Base-by-base conservation (phyloP, 2,888 invertebrate species). In the Lasioglossum morio region DNA sequence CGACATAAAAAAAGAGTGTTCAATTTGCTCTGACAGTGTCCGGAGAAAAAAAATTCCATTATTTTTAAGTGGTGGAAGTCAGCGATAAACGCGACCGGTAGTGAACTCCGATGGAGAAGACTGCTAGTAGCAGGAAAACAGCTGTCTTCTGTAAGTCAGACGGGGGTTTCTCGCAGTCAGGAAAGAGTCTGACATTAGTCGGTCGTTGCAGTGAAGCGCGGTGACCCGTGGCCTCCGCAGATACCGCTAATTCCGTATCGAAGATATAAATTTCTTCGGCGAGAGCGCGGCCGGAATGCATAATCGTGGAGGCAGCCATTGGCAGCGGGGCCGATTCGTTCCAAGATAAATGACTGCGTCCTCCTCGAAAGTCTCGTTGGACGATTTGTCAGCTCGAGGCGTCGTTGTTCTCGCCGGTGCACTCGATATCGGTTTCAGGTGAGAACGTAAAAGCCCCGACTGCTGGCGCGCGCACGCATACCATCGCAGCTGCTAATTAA, bases 341-440 rank as follows among this genome's bases (percentile, higher is more conserved):
- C 79, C 72, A 79, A 81, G 87, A 87, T 82, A 77, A 87, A 88
- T 84, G 75, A 57, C 30, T 40, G 66, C 66, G 69, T 48, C 69
- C 60, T 37, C 10, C 60, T 23, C 69, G 69, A 76, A 87, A 82
- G 79, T 74, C 77, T 53, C 79, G 46, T n/a, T 46, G 79, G 53
- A 77, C 80, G 88, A 89, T 91, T 90, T 89, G 91, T 91, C 90
- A 88, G 85, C 69, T 72, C 81, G 77, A 66, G 57, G 63, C 66
- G 72, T 76, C 75, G 77, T 90, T 90, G 90, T 86, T 74, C 57
- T 57, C 80, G 73, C 48, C 30, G 74, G 37, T 16, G 74, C 81
- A 63, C 78, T 81, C 87, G 84, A 78, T 84, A 86, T 82, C 81
- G 48, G 53, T 5, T 23, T 27, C 37, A 10, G 46, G 48, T 72